Conservation (phyloP, 2,888 invertebrate genomes). For the Apamea anceps region DNA sequence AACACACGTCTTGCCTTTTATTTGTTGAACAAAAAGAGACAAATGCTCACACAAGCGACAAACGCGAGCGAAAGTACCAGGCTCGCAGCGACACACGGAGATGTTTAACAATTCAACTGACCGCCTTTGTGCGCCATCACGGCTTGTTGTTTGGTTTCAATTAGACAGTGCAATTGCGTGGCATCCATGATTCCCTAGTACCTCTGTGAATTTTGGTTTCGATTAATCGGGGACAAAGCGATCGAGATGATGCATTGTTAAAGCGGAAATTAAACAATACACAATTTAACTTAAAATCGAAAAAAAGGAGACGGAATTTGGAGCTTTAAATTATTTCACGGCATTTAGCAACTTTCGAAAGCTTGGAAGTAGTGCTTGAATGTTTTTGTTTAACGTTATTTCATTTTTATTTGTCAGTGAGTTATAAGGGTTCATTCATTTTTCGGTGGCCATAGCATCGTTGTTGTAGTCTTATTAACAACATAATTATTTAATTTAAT, state of each 20-base stretch:
- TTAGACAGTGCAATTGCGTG: slow-evolving; percentile 67
- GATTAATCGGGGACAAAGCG: slow-evolving; percentile 40
- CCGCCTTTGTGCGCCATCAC: slow-evolving; percentile 60
- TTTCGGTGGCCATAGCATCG: background rate
- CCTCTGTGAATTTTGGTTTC: slow-evolving; percentile 50
- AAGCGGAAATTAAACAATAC: background rate
- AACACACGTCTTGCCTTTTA: slow-evolving; percentile 61
- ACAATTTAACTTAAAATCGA: background rate
- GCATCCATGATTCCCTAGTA: slow-evolving; percentile 57
- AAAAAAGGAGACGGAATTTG: background rate
- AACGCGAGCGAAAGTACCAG: slow-evolving; percentile 53
- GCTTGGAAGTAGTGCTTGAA: background rate
- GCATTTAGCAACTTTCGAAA: background rate
- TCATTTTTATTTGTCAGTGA: background rate
- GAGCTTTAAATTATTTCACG: background rate
- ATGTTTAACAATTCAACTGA: slow-evolving; percentile 71
- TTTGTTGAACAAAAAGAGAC: slow-evolving; percentile 55
- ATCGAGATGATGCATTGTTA: slow-evolving; percentile 7
- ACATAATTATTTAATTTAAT: no score
- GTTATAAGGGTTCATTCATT: no score
- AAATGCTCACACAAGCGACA: slow-evolving; percentile 39
- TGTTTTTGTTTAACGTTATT: background rate
- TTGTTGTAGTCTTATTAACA: no score
- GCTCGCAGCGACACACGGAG: slow-evolving; percentile 56
- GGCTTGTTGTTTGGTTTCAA: slow-evolving; percentile 71